phyloP scores from a whole-genome alignment of 2,888 invertebrate genomes.

The Laspeyria flexula region DNA sequence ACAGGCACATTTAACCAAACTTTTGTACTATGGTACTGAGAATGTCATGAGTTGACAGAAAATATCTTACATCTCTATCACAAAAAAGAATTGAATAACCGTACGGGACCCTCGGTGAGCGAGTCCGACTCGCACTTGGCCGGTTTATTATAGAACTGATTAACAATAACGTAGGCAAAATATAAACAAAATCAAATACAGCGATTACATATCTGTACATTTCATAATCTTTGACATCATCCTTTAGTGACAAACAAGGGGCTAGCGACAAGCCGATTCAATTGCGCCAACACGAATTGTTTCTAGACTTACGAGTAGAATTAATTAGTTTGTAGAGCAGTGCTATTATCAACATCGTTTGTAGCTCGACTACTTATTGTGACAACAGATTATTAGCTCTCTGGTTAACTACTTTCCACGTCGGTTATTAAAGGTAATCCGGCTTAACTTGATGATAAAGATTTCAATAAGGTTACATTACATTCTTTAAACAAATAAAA shows the following conservation, averaged over 20 bases:
- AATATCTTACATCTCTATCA: too few relatives aligned
- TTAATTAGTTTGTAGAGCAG: slow-evolving; percentile 65
- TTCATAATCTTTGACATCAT: slow-evolving; percentile 45
- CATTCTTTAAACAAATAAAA: too few relatives aligned
- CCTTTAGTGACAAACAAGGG: slow-evolving; percentile 49
- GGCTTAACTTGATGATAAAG: too few relatives aligned
- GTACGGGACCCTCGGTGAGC: too few relatives aligned
- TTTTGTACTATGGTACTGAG: too few relatives aligned
- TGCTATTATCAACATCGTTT: slow-evolving; percentile 34
- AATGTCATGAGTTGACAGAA: too few relatives aligned
- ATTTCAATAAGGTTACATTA: too few relatives aligned
- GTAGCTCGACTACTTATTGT: slow-evolving; percentile 15
- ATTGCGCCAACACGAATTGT: slow-evolving; percentile 62
- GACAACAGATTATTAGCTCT: slow-evolving; percentile 11
- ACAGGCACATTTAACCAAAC: too few relatives aligned
- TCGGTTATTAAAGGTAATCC: too few relatives aligned
- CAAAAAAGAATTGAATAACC: too few relatives aligned
- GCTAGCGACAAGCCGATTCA: slow-evolving; percentile 58
- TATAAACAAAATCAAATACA: background rate
- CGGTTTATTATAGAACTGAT: too few relatives aligned
- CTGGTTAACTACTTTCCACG: background rate
- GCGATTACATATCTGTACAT: slow-evolving; percentile 13
- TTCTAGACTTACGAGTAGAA: slow-evolving; percentile 53
- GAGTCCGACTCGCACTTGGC: too few relatives aligned
- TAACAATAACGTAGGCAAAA: background rate